A percentile compares a stretch with the other conserved stretches of the same genome.
These are phyloP conservation scores for Clanis bilineata DNA, from an alignment of 2,888 invertebrate species.

Conservation along the genomic window DNA sequence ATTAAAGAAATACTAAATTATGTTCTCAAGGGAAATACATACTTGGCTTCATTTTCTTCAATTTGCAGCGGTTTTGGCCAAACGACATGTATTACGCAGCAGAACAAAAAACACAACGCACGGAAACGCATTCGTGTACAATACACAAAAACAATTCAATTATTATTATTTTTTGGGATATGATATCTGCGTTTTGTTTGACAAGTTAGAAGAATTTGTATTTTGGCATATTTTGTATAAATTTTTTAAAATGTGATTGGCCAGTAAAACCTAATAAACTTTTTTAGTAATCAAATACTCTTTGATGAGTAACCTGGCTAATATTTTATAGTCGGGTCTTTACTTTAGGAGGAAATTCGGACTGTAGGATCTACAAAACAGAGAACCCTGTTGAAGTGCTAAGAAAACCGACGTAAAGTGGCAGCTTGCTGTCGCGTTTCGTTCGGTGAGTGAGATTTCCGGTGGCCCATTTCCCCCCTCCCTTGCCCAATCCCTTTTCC, in stretches of 20 bases:
- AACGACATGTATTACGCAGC: slow-evolving; percentile 23
- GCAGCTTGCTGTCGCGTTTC: too few species aligned
- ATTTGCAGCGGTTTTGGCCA: background rate
- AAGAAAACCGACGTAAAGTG: too few species aligned
- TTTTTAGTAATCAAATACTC: too few species aligned
- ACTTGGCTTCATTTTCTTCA: background rate
- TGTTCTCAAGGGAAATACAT: background rate
- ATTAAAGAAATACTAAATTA: background rate
- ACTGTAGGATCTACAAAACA: too few species aligned
- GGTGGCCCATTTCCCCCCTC: too few species aligned
- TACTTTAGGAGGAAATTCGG: too few species aligned
- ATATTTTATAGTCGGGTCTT: too few species aligned
- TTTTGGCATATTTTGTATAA: background rate
- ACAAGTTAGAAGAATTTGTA: slow-evolving; percentile 26
- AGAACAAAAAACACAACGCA: slow-evolving; percentile 35
- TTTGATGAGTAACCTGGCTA: too few species aligned
- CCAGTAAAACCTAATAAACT: background rate
- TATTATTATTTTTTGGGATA: too few species aligned
- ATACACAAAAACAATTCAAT: slow-evolving; percentile 25
- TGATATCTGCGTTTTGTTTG: slow-evolving; percentile 37
- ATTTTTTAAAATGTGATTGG: background rate
- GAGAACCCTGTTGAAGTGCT: too few species aligned
- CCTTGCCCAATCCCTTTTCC: too few species aligned
- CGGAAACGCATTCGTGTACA: slow-evolving; percentile 45
- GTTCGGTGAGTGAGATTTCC: too few species aligned